These are phyloP conservation scores for Anas flavirostris DNA, from an alignment of 2,797 vertebrate genomes.

Conservation along the genomic window DNA sequence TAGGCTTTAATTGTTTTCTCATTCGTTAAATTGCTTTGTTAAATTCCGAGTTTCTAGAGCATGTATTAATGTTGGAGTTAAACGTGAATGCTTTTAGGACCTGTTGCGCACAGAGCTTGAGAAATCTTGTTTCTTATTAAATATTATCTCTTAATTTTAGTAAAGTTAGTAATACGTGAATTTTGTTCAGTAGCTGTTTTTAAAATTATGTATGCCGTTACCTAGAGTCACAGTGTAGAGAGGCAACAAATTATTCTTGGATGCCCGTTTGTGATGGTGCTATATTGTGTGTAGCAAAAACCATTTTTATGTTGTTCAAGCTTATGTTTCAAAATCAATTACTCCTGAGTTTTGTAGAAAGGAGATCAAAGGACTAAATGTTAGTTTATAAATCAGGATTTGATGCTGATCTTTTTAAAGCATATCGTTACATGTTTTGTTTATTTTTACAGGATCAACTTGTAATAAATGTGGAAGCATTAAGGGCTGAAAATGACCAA, in stretches of 20 bases:
- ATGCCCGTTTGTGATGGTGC: neutral
- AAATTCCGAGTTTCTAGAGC: neutral
- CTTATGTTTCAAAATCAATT: neutral
- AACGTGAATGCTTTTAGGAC: neutral
- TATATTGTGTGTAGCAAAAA: neutral
- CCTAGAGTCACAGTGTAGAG: neutral
- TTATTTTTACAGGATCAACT: conserved; percentile 87
- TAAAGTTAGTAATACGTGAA: neutral
- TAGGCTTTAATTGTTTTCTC: neutral
- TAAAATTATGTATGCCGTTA: neutral
- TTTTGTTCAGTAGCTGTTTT: neutral
- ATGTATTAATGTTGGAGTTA: neutral
- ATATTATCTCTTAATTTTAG: neutral
- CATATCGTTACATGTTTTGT: neutral
- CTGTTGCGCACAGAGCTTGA: neutral
- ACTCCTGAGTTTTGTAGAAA: neutral
- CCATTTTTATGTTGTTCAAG: neutral
- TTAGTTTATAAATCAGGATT: neutral
- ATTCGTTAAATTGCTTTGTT: neutral
- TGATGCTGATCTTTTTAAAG: neutral
- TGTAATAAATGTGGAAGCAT: conserved; percentile 89
- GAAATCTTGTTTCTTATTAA: neutral
- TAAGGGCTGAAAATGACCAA: conserved; percentile 91
- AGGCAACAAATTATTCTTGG: neutral
- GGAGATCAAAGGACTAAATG: neutral